Percentiles rank a stretch among this genome's conserved stretches.
Evolutionary conservation across 2,888 invertebrate species (phyloP).

Genomic region (Phrixothrix hirtus): DNA sequence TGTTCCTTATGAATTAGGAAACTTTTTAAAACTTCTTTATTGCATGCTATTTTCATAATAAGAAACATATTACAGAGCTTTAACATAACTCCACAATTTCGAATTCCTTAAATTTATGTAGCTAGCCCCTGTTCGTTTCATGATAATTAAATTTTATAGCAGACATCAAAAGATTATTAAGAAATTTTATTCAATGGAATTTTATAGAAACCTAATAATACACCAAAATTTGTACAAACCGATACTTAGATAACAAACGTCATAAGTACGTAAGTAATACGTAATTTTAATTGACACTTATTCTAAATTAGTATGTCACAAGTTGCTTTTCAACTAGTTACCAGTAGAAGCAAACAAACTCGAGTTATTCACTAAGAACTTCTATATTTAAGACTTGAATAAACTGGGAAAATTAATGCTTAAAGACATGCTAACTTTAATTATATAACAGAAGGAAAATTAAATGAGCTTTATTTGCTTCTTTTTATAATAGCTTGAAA

Average conservation of each 20-base stretch:
- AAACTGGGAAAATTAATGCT: too few relatives aligned
- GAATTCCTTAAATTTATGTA: neutral
- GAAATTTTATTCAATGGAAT: neutral
- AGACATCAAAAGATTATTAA: neutral
- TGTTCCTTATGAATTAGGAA: conserved; percentile 2
- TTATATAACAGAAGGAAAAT: too few relatives aligned
- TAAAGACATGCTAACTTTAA: too few relatives aligned
- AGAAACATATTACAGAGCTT: neutral
- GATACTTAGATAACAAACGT: neutral
- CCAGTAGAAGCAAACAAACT: too few relatives aligned
- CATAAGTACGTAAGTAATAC: neutral
- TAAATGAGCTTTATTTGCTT: too few relatives aligned
- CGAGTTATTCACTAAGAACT: too few relatives aligned
- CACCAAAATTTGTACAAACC: neutral
- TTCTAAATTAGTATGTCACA: neutral
- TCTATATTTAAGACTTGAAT: too few relatives aligned
- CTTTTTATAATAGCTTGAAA: too few relatives aligned
- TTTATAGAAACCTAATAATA: too few relatives aligned
- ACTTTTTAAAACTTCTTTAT: neutral
- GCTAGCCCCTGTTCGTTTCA: neutral
- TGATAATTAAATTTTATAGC: neutral
- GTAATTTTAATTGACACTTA: neutral
- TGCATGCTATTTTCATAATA: neutral
- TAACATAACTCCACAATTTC: neutral
- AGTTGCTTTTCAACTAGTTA: too few relatives aligned